Percentiles rank a stretch among this genome's conserved stretches.
phyloP scores from a whole-genome alignment of 2,113 vertebrate species.

The Nerophis ophidion region DNA sequence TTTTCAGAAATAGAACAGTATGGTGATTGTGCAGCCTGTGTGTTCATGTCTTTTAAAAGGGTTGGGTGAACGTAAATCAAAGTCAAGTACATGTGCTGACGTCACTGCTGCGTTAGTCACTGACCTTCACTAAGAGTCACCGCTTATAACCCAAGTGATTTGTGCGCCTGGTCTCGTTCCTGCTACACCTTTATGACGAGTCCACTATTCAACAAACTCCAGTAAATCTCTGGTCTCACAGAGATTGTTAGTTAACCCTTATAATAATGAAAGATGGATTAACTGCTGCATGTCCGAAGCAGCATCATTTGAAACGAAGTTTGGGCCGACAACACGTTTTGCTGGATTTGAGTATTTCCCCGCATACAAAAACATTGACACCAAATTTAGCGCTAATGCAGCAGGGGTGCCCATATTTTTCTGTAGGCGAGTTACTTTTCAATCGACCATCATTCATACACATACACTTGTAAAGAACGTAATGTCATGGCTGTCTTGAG shows the following conservation, averaged over 20 bases:
- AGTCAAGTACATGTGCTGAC: slow-evolving; percentile 17
- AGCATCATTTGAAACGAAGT: no score
- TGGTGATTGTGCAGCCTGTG: not conserved
- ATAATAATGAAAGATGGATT: not conserved
- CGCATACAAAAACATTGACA: no score
- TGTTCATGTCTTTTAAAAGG: not conserved
- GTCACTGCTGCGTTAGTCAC: slow-evolving; percentile 15
- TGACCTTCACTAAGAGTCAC: slow-evolving; percentile 23
- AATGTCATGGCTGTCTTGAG: no score
- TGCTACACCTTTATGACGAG: not conserved
- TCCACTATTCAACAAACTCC: not conserved
- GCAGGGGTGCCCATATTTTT: no score
- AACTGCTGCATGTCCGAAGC: no score
- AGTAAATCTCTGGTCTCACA: not conserved
- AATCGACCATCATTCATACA: no score
- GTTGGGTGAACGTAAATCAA: slow-evolving; percentile 18
- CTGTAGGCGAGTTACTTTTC: no score
- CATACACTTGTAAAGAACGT: no score
- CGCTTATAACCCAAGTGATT: slow-evolving; percentile 1
- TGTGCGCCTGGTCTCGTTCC: not conserved
- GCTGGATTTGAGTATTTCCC: no score
- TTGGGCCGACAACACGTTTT: no score
- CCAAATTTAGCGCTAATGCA: no score
- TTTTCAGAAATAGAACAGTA: not conserved
- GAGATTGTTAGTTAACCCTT: not conserved